phyloP scores from a whole-genome alignment of 2,113 vertebrate species.

The Edolisoma coerulescens region DNA sequence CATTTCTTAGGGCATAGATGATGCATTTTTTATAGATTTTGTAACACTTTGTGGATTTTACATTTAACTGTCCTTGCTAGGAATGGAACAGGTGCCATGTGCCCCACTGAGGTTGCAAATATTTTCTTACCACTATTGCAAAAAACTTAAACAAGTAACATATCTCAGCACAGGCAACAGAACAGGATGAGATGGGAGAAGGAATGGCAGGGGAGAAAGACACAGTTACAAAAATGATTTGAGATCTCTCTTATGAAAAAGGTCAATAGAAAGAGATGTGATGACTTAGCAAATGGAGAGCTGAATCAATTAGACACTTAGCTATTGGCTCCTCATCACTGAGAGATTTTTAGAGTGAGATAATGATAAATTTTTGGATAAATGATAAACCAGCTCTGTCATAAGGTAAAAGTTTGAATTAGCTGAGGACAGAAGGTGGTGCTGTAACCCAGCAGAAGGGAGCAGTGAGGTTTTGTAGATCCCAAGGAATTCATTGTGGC shows the following conservation, averaged over 20 bases:
- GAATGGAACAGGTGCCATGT: background rate
- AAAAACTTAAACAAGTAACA: background rate
- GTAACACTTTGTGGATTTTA: background rate
- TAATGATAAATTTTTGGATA: background rate
- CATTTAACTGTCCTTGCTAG: background rate
- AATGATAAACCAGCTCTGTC: background rate
- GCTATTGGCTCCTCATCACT: background rate
- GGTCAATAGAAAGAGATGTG: background rate
- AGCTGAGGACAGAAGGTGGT: conserved; percentile 8
- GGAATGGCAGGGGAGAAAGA: background rate
- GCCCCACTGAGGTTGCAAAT: background rate
- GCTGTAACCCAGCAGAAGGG: background rate
- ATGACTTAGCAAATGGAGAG: background rate
- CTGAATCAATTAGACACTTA: background rate
- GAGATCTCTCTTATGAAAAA: background rate
- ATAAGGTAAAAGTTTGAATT: background rate
- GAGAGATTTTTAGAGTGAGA: background rate
- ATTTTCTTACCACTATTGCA: background rate
- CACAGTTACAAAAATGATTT: background rate
- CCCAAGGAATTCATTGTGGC: background rate
- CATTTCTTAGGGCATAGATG: background rate
- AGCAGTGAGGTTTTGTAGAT: background rate
- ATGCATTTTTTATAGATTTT: background rate
- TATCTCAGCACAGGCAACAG: background rate
- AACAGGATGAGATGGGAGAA: background rate